These are phyloP conservation scores for Enteromius afrohamiltoni DNA, from an alignment of 2,797 vertebrate species.

Conservation along the genomic window DNA sequence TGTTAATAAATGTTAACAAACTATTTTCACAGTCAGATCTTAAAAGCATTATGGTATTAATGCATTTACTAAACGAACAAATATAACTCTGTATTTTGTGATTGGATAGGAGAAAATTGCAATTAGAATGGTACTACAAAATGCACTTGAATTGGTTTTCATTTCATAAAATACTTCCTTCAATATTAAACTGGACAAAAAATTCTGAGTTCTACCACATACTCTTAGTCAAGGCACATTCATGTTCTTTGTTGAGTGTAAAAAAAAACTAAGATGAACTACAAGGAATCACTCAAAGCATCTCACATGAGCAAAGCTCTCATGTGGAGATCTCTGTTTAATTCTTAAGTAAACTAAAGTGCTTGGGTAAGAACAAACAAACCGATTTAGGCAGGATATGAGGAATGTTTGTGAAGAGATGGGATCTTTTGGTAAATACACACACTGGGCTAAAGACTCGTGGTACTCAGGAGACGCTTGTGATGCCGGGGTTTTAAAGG, in stretches of 20 bases:
- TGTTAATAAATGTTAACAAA: background rate
- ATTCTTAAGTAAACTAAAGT: slow-evolving; percentile 67
- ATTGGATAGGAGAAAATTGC: background rate
- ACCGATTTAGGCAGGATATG: slow-evolving; percentile 56
- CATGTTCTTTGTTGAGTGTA: background rate
- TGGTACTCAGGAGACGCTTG: slow-evolving; percentile 59
- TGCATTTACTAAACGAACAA: background rate
- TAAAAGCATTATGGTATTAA: background rate
- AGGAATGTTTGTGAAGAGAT: slow-evolving; percentile 50
- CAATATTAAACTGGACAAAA: slow-evolving; percentile 15
- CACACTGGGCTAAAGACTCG: slow-evolving; percentile 44
- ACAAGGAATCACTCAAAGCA: slow-evolving; percentile 14
- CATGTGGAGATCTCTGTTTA: slow-evolving; percentile 67
- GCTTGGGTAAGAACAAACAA: slow-evolving; percentile 65
- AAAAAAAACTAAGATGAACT: slow-evolving; percentile 33
- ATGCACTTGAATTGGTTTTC: background rate
- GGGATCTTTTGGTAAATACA: slow-evolving; percentile 49
- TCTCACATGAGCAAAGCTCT: slow-evolving; percentile 65
- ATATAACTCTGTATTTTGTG: background rate
- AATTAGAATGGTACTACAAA: background rate
- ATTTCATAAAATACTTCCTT: background rate
- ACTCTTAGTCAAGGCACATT: background rate
- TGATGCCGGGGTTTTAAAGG: slow-evolving; percentile 66
- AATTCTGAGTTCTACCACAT: background rate
- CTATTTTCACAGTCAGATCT: background rate